Evolutionary conservation across 2,888 invertebrate genomes (phyloP), one percentile per base, ranked within the genome.

Genomic region (Syrista parreyssii): DNA sequence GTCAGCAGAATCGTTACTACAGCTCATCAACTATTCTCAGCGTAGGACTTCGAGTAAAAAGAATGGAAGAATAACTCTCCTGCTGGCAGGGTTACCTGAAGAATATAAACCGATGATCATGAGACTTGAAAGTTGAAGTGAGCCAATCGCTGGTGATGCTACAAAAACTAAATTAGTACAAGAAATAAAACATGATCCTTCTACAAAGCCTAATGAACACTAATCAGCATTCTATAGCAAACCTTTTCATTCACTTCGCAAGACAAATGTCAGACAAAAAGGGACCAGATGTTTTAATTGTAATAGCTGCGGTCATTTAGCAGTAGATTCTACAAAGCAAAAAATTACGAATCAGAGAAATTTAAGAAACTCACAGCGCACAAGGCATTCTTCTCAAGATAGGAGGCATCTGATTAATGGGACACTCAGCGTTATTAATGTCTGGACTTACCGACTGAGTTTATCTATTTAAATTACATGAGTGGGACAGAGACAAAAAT

Each of bases 41-140:
- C 12, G 82, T 87, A 11, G 83, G 85, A 12, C 82, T 88, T 35
- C 81, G 85, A 55, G 79, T 88, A 12, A 69, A 76, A 88, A 31
- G 84, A 86, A 79, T 88, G 87, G 86, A 76, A 89, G 9, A 87
- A 85, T 40, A 11, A 84, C 86, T 3, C 78, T 89, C 9, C 78
- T 89, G 72, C 78, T 89, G 23, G 85, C 87, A 23, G 86, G 86
- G 34, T 74, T 88, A 23, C 84, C 86, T 31, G 85, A 87, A 32
- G 78, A 82, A 34, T 87, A 85, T 75, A 79, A 80, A 33, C 87
- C 88, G 9, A 87, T 89, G 86, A 85, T 88, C n/a, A 85, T 86
- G 81, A 84, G 79, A 2, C 68, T 84, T 9, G 84, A 86, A 76
- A 86, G 82, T 73, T 86, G 82, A 34, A 86, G 87, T 76, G 82